phyloP scores from a whole-genome alignment of 2,888 invertebrate genomes.

The Nysson spinosus region DNA sequence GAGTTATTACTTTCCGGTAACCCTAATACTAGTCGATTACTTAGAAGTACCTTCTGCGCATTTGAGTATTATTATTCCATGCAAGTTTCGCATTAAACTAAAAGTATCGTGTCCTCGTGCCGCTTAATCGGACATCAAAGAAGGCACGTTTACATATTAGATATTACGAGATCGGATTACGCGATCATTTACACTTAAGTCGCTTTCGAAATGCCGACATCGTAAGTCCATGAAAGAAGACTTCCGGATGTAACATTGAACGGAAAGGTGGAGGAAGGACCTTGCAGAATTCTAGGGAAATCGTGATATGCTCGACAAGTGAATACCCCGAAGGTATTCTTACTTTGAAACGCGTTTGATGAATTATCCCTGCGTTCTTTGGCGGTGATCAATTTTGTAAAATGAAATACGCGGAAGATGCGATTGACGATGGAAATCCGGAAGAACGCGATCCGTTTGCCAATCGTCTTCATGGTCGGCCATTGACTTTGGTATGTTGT shows the following conservation, averaged over 20 bases:
- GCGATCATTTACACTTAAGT: constrained; percentile 36
- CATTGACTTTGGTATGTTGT: too few species aligned
- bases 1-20: too few species aligned
- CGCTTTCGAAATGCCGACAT: constrained; percentile 15
- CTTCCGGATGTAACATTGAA: constrained; percentile 43
- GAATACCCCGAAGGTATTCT: constrained; percentile 10
- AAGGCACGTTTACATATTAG: not conserved
- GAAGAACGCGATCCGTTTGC: constrained; percentile 82
- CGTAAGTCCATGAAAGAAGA: constrained; percentile 31
- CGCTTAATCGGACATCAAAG: too few species aligned
- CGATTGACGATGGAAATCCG: constrained; percentile 55
- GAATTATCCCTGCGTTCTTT: constrained; percentile 23
- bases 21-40: too few species aligned
- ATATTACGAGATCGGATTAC: not conserved
- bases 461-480: constrained; percentile 81
- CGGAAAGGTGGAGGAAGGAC: constrained; percentile 14
- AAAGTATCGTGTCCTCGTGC: too few species aligned
- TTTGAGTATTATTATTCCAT: too few species aligned
- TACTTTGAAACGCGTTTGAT: constrained; percentile 7
- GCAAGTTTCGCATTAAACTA: too few species aligned
- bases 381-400: constrained; percentile 1
- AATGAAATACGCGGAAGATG: constrained; percentile 1
- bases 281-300: constrained; percentile 36
- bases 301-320: constrained; percentile 35
- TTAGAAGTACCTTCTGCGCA: too few species aligned